Base-by-base conservation (phyloP, 2,888 invertebrate species). In the Leuctra nigra region DNA sequence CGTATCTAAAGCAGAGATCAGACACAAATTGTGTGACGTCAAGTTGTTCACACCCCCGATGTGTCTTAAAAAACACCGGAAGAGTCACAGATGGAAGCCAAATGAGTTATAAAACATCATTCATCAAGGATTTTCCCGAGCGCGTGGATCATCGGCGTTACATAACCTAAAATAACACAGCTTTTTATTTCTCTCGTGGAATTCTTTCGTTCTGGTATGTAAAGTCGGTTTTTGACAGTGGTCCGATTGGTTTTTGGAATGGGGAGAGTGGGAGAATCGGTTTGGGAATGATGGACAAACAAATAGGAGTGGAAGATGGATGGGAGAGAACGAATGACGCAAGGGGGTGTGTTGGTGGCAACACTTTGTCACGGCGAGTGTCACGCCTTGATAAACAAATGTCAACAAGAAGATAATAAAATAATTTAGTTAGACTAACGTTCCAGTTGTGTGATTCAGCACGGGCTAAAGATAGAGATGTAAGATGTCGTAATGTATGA, bases 31-130 rank as follows among this genome's bases (percentile, higher is more conserved):
- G 48, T 25, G 14, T 29, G 33, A 29, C 29, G 18, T n/a, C 7
- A 11, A 29, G 50, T 33, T 50, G 50, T 50, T 50, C 50, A 22
- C 50, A 50, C 50, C 50, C 50, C 29, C 20, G 18, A 18, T 4
- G 3, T 22, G 44, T 6, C 44, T 20, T 18, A 23, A 23, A 44
- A 23, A 44, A 44, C 55, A 20, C 41, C 33, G 53, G 53, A 59
- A 59, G 59, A 59, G 25, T 56, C 59, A 59, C 56, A n/a, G n/a
- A 56, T 59, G 59, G 59, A 39, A 50, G 59, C 54, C 59, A 59
- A 59, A 47, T 56, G 56, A 59, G 56, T 56, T 56, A 56, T 59
- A 56, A 56, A 56, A 29, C 53, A 41, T 58, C 59, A 54, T 59
- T 56, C 41, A 56, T 59, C 56, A 33, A 24, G 33, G 39, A 20